Evolutionary conservation across 2,888 invertebrate species (phyloP), one percentile per base, ranked within the genome.

Genomic region (Poecilobothrus nobilitatus): DNA sequence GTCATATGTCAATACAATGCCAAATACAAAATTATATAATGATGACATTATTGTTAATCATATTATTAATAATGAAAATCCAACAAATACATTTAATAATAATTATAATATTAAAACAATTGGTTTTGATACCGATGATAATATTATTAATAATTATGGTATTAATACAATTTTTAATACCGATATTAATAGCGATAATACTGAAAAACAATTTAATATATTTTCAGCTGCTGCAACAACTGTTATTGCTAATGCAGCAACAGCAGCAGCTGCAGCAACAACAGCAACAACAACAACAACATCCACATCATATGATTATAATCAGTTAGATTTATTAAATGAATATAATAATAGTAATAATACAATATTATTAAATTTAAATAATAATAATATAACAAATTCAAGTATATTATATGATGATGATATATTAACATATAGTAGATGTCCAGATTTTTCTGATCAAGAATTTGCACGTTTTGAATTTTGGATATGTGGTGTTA

Each of bases 401-500:
- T 9, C 5, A 12, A 53, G 6, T 53, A 53, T 15, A 15, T 18
- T 22, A 64, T 10, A 27, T 21, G 37, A 53, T 33, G 22, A 61
- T 68, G 33, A 66, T n/a, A 41, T 53, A 33, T 63, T 64, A 27
- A 61, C 44, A 21, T 53, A 27, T 10, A 18, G 53, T n/a, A 53
- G 53, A 53, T 72, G 72, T n/a, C 63, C 65, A 12, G 68, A 71
- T 63, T 67, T 74, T 4, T 80, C 79, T 69, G 75, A 78, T 71
- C 80, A 80, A 22, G 66, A 72, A 33, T 71, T 72, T 0, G 85
- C 85, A 73, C 83, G 89, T 76, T 88, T 89, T 78, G 89, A 91
- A 76, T 94, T 94, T 83, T 86, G 93, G 80, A 87, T 91, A 72
- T 91, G 91, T 81, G 94, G 94, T 70, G 85, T 95, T 73, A 83